Evolutionary conservation across 2,797 vertebrate genomes (phyloP), one percentile per base, ranked within the genome.

Genomic region (Heliangelus exortis): DNA sequence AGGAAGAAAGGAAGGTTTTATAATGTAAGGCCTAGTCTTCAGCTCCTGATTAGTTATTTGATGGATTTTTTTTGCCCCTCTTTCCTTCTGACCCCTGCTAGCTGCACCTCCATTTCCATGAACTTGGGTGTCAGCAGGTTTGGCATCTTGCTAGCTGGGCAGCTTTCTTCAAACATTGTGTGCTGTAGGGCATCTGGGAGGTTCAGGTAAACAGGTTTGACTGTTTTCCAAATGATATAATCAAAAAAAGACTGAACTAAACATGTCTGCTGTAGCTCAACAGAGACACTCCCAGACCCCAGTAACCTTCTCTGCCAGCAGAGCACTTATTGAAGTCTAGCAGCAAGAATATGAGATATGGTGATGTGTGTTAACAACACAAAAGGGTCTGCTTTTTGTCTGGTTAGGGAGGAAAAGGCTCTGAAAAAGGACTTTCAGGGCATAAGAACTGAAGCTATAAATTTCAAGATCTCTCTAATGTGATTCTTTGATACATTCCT

Each of bases 301-400:
- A 90, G 31, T 84, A 85, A 96, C 80, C 85, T 91, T 61, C 61
- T 36, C 29, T 92, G 67, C 50, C 88, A 71, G 51, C 74, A 58
- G 63, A 88, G 77, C 25, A 67, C 51, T 71, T 63, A 3, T 4
- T 73, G 63, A 61, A 62, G 33, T 62, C 26, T 10, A 67, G 62
- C 73, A 84, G 71, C 43, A 69, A 47, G 83, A 66, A 91, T 84
- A 36, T 47, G 84, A 88, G 82, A 65, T 76, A 8, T 25, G 67
- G 28, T 51, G 67, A 69, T 84, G 34, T 61, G 59, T 59, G 58
- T 78, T 81, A 84, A 22, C 17, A 72, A 50, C 29, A 31, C 19
- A 48, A 54, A 92, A 51, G 29, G 36, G 45, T 73, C 51, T 36
- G 10, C 6, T 81, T 65, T 90, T 86, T 67, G 34, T 47, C 55